Conservation (phyloP, 2,797 vertebrate genomes). For the Coregonus suidteri region DNA sequence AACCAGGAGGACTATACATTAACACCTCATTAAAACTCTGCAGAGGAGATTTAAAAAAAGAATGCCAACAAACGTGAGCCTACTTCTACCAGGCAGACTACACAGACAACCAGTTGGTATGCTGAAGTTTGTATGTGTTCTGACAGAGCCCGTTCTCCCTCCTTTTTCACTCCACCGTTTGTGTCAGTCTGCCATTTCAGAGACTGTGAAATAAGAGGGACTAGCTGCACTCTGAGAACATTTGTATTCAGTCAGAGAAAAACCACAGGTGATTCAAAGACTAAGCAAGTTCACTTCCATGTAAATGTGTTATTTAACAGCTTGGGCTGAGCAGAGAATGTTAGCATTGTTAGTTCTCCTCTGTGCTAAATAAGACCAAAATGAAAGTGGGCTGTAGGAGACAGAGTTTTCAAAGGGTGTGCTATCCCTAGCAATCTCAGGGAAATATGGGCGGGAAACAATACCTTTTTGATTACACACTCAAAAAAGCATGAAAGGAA, state of each 20-base stretch:
- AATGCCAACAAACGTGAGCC: neutral
- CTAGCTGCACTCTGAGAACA: neutral
- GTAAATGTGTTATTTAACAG: neutral
- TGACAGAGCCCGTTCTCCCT: neutral
- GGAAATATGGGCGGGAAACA: constrained; percentile 20
- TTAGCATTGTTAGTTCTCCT: neutral
- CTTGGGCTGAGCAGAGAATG: constrained; percentile 11
- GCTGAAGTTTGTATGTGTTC: constrained; percentile 7
- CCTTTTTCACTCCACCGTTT: constrained; percentile 6
- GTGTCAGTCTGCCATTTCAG: constrained; percentile 5
- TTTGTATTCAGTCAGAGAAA: neutral
- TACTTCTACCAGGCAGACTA: constrained; percentile 18
- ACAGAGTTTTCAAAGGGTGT: constrained; percentile 9
- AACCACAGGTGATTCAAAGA: too few species aligned
- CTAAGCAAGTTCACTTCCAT: neutral
- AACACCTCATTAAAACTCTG: constrained; percentile 79
- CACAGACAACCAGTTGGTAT: constrained; percentile 25
- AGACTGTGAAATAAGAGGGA: neutral
- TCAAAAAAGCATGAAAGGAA: constrained; percentile 35
- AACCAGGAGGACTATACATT: constrained; percentile 71
- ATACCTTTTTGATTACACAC: constrained; percentile 47
- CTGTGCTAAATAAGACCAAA: constrained; percentile 11
- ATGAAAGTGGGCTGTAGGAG: neutral
- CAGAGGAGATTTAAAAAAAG: constrained; percentile 20
- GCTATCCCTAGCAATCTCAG: constrained; percentile 20